Percentiles rank a stretch among this genome's conserved stretches.
Evolutionary conservation across 1,140 invertebrate genomes (phyloP).

Genomic region (Magallana gigas): DNA sequence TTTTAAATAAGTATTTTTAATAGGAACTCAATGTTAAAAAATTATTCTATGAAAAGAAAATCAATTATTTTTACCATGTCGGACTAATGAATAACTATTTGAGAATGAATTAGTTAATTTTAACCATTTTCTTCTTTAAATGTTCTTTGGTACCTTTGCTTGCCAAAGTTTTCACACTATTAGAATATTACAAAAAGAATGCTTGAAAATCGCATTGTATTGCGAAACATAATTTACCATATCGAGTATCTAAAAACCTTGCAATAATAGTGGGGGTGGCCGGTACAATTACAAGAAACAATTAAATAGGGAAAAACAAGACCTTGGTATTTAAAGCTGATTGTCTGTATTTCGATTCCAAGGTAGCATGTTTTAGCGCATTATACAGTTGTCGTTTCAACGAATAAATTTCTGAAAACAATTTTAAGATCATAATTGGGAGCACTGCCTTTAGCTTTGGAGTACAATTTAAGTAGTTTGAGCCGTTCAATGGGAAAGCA

Average conservation of each 20-base stretch:
- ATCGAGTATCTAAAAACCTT: not conserved
- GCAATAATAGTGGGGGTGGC: conserved; percentile 13
- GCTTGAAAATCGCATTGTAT: not conserved
- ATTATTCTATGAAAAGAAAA: too few species aligned
- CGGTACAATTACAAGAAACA: not conserved
- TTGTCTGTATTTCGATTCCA: not conserved
- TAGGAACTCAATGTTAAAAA: too few species aligned
- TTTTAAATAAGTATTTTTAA: too few species aligned
- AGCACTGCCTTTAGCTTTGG: not conserved
- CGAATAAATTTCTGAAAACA: conserved; percentile 3
- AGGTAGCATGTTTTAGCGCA: conserved; percentile 8
- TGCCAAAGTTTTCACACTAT: too few species aligned
- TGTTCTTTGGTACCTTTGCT: too few species aligned
- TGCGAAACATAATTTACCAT: not conserved
- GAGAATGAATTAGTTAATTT: too few species aligned
- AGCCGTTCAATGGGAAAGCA: conserved; percentile 8
- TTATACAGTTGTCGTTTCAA: conserved; percentile 1
- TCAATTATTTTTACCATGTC: too few species aligned
- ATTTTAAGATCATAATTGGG: conserved; percentile 20
- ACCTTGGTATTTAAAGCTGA: conserved; percentile 12
- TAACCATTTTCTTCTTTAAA: too few species aligned
- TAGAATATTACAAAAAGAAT: not conserved
- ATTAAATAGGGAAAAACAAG: not conserved
- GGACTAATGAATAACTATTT: too few species aligned
- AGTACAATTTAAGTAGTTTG: conserved; percentile 25